Evolutionary conservation across 2,797 vertebrate species (phyloP), one percentile per base, ranked within the genome.

Genomic region (Poeciliopsis gracilis): DNA sequence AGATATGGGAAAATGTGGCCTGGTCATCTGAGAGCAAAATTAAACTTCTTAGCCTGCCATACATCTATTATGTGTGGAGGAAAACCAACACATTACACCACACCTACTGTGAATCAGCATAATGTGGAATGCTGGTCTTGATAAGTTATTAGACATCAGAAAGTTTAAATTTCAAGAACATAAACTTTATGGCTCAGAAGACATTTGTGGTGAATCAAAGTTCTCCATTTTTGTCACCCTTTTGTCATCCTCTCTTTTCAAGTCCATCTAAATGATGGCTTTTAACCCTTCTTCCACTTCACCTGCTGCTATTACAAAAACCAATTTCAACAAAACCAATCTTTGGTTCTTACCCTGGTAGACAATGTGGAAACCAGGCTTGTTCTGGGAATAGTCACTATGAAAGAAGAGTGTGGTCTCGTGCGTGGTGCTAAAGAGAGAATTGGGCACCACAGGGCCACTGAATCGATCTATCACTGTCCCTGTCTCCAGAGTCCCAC

Each of bases 371-470:
- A 99, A 99, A 36, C 98, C 98, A 63, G 96, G 97, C 78, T 99
- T 99, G 94, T 99, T 99, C 90, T 99, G 98, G 28, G 98, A 99
- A 87, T 99, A 98, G 91, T 99, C 98, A 1, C 98, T 99, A 91
- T 99, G 98, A 91, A 99, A 99, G 90, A 98, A 97, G 72, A 99
- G 95, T 70, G 96, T 99, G 71, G 98, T 99, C 94, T 98, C 97
- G 75, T 99, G 98, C 73, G 97, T 99, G 41, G 98, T 99, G 94
- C 98, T 99, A 86, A 99, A 99, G 53, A 99, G 93, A n/a, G 98
- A 95, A 75, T 96, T 94, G 33, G 97, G 97, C 72, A 98, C 93
- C 80, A 95, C 93, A 3, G 97, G 95, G 72, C 98, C 98, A 74
- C 98, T 99, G 88, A 99, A 96, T 76, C 98, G 94, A 78, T 98